Base-by-base conservation (phyloP, 2,113 vertebrate species). In the Electrona antarctica region DNA sequence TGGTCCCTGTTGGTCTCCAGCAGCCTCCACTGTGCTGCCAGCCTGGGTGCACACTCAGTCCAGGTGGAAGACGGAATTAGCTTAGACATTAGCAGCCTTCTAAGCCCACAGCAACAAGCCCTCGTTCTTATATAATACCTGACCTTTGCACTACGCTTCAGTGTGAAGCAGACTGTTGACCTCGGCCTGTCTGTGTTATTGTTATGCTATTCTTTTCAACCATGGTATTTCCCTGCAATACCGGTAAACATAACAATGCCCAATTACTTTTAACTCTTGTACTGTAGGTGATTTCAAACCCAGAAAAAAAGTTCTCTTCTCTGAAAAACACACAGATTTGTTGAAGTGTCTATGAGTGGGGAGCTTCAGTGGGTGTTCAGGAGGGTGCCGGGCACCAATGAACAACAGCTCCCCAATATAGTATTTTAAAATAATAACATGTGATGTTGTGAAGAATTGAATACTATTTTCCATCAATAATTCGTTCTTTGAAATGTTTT, bases 1-100 rank as follows among this genome's bases (percentile, higher is more conserved):
- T 83, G 84, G 80, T 84, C 83, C 80, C 89, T 76, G 78, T 83
- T 84, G 85, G 79, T 82, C 73, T 71, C 70, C 33, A 69, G 72
- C 11, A 2, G 75, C 80, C 77, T 81, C 77, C 75, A 67, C 74
- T 62, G 78, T 70, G 71, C 80, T 86, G 80, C 71, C 78, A 78
- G 73, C 55, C 71, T 7, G 75, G 74, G 61, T 76, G 70, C 70
- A 50, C 63, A 21, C 21, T 21, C 21, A 70, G 61, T 47, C 52
- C 58, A 78, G 80, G 64, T 21, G 15, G 56, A 78, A 64, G 51
- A 59, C 76, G 60, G 60, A 70, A 85, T 82, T 69, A 61, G 51
- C 68, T 77, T 13, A 54, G 74, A 88, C 78, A 68, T 50, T 69
- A 59, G 5, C 58, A 66, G 67, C 64, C 67, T 47, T 46, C 49